phyloP scores from a whole-genome alignment of 2,888 invertebrate species.

The Podotricha telesiphe region DNA sequence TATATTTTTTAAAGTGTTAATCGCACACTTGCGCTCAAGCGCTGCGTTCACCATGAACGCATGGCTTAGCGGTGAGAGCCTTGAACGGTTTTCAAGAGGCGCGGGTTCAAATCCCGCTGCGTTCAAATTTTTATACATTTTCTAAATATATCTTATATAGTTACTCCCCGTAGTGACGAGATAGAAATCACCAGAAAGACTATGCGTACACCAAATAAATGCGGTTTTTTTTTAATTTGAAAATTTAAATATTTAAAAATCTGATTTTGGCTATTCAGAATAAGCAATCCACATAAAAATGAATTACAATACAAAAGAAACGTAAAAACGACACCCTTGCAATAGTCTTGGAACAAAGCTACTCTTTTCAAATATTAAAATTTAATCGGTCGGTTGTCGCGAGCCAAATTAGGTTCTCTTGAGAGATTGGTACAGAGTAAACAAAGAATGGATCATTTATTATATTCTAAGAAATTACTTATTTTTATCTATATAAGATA shows the following conservation, averaged over 20 bases:
- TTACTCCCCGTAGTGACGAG: neutral
- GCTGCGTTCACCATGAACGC: too few relatives aligned
- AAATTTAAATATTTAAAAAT: neutral
- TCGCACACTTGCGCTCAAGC: too few relatives aligned
- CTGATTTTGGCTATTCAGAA: neutral
- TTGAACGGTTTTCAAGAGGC: too few relatives aligned
- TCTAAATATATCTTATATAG: too few relatives aligned
- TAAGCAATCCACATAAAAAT: conserved; percentile 44
- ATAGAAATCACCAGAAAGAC: too few relatives aligned
- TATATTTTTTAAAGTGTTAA: too few relatives aligned
- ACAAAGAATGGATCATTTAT: neutral
- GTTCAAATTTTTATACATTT: too few relatives aligned
- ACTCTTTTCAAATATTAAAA: conserved; percentile 84
- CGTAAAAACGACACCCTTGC: conserved; percentile 67
- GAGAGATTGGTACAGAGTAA: conserved; percentile 57
- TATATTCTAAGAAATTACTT: neutral
- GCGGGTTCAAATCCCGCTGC: too few relatives aligned
- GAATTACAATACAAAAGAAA: conserved; percentile 61
- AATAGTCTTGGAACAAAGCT: conserved; percentile 65
- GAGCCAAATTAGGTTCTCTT: conserved; percentile 81
- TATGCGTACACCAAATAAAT: neutral
- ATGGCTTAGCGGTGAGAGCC: too few relatives aligned
- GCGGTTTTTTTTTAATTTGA: neutral
- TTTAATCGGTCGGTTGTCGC: conserved; percentile 84
- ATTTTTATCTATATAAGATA: neutral